phyloP scores from a whole-genome alignment of 2,888 invertebrate genomes.

The Elysia crispata region DNA sequence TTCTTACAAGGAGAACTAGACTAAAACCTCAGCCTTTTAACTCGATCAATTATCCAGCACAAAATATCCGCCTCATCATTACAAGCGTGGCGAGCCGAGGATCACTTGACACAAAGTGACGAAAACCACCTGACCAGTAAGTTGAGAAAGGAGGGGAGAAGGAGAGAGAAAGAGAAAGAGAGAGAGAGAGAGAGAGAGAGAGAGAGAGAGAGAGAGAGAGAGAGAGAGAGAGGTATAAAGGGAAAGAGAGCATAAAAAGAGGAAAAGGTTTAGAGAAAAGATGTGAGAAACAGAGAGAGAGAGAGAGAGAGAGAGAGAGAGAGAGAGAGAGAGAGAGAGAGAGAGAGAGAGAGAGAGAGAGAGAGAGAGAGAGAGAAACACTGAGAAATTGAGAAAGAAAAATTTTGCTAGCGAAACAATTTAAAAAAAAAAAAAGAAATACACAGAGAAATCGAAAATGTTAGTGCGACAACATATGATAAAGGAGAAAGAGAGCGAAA shows the following conservation, averaged over 20 bases:
- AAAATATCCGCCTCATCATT: no score
- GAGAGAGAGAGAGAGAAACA: conserved; percentile 17
- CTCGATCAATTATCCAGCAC: no score
- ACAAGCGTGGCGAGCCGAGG: neutral
- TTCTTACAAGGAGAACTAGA: no score
- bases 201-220: neutral
- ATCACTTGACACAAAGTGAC: neutral
- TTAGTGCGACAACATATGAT: neutral
- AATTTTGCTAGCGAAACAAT: conserved; percentile 9
- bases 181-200: conserved; percentile 32
- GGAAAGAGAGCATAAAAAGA: neutral
- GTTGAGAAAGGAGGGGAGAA: conserved; percentile 14
- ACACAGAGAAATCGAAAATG: conserved; percentile 23
- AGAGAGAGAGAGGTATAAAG: conserved; percentile 26
- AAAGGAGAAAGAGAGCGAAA: conserved; percentile 13
- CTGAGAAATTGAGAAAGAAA: conserved; percentile 30
- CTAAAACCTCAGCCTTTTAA: no score
- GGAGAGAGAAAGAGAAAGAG: conserved; percentile 40
- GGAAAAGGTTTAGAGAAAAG: neutral
- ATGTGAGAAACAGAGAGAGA: conserved; percentile 23
- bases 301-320: conserved; percentile 27
- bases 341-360: conserved; percentile 20
- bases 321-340: conserved; percentile 26
- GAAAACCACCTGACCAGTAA: no score
- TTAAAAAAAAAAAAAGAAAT: conserved; percentile 26